Evolutionary conservation across 2,888 invertebrate species (phyloP).

Genomic region (Caenorhabditis sp.): DNA sequence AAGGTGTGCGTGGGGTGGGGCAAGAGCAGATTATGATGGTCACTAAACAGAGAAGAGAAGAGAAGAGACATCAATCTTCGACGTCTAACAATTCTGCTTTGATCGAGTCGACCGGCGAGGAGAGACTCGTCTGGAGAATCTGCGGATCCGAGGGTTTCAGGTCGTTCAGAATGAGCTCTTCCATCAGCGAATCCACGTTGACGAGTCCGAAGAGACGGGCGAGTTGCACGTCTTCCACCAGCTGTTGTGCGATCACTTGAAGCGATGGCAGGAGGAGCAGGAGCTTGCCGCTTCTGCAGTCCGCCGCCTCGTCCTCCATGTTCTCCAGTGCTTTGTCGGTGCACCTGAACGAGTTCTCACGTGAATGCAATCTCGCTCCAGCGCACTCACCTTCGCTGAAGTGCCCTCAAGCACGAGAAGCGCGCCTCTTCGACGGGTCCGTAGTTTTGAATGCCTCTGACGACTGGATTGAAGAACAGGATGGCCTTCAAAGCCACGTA

Average conservation of each 20-base stretch:
- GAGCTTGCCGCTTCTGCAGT: constrained; percentile 69
- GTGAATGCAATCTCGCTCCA: no score
- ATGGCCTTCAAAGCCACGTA: constrained; percentile 97
- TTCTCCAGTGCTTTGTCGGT: constrained; percentile 25
- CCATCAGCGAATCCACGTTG: constrained; percentile 74
- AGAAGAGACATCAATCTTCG: background rate
- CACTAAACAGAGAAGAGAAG: background rate
- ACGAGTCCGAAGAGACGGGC: constrained; percentile 73
- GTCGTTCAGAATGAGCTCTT: constrained; percentile 71
- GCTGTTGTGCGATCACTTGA: constrained; percentile 68
- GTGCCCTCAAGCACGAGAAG: constrained; percentile 57
- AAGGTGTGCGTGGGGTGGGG: background rate
- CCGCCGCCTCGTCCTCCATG: constrained; percentile 38
- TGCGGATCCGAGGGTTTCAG: constrained; percentile 54
- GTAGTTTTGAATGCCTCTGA: constrained; percentile 55
- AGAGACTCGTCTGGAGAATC: constrained; percentile 49
- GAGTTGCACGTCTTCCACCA: constrained; percentile 76
- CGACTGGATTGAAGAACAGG: constrained; percentile 97
- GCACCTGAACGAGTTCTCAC: no score
- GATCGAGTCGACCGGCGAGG: constrained; percentile 41
- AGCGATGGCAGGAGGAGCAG: constrained; percentile 70
- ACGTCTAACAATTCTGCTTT: constrained; percentile 48
- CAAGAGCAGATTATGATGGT: constrained; percentile 39
- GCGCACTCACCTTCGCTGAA: constrained; percentile 58
- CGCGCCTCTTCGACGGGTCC: constrained; percentile 63